A percentile compares a stretch with the other conserved stretches of the same genome.
These are phyloP conservation scores for Diadromus collaris DNA, from an alignment of 2,888 invertebrate species.

Conservation along the genomic window DNA sequence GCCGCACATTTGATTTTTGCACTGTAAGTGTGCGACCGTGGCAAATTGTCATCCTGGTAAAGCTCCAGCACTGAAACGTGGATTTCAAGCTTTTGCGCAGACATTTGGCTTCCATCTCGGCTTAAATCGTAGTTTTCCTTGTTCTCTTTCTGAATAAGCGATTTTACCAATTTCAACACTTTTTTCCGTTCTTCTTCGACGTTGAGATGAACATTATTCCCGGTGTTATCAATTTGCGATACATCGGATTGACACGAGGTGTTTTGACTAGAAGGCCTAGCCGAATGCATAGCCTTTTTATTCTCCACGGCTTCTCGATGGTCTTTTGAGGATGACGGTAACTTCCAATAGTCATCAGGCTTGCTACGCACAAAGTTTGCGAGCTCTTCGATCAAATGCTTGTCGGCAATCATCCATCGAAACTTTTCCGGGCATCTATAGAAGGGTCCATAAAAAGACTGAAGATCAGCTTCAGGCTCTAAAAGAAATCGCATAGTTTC, in stretches of 20 bases:
- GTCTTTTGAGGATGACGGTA: background rate
- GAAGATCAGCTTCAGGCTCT: constrained; percentile 14
- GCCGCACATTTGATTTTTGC: constrained; percentile 43
- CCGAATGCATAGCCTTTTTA: background rate
- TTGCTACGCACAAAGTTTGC: constrained; percentile 23
- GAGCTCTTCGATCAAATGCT: constrained; percentile 37
- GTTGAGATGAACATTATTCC: constrained; percentile 7
- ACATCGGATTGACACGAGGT: background rate
- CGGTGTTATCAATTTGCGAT: constrained; percentile 4
- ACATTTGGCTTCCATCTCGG: background rate
- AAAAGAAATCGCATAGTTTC: constrained; percentile 31
- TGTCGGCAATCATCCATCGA: constrained; percentile 34
- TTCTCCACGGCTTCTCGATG: background rate
- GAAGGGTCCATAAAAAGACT: constrained; percentile 31
- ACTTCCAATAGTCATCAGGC: constrained; percentile 16
- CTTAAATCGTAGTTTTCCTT: constrained; percentile 9
- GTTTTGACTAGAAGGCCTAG: background rate
- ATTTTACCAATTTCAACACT: constrained; percentile 17
- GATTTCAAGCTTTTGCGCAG: constrained; percentile 25
- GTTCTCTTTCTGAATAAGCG: constrained; percentile 24
- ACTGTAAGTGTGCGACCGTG: constrained; percentile 32
- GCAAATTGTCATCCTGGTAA: constrained; percentile 42
- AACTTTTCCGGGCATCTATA: constrained; percentile 42
- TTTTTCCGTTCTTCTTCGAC: constrained; percentile 36
- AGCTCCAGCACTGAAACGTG: constrained; percentile 34